Percentiles rank a stretch among this genome's conserved stretches.
These are phyloP conservation scores for Pogonophryne albipinna DNA, from an alignment of 2,797 vertebrate genomes.

Conservation along the genomic window DNA sequence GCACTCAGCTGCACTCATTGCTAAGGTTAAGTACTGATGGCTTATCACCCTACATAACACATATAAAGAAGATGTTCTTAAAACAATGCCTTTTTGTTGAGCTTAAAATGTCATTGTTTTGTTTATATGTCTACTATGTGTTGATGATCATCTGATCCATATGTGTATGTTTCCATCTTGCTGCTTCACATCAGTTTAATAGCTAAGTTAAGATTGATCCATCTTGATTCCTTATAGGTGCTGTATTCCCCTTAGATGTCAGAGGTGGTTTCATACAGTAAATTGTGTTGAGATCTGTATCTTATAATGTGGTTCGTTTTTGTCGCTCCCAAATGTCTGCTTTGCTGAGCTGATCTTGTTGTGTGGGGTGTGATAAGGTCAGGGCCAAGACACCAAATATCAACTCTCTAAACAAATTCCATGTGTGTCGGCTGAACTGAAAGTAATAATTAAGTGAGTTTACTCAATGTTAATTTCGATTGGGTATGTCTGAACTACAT, in stretches of 20 bases:
- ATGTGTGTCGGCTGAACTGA: background rate
- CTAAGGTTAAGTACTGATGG: background rate
- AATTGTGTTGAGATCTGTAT: constrained; percentile 1
- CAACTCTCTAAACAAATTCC: background rate
- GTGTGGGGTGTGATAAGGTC: background rate
- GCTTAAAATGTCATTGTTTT: background rate
- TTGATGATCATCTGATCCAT: background rate
- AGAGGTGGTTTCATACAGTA: background rate
- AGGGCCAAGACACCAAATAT: background rate
- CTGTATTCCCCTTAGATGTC: background rate
- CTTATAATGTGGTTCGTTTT: constrained; percentile 1
- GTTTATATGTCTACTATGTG: background rate
- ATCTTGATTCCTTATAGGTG: constrained; percentile 1
- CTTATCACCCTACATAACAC: background rate
- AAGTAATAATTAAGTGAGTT: background rate
- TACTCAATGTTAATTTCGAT: background rate
- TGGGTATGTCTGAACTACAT: background rate
- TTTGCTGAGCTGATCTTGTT: background rate
- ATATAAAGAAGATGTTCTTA: background rate
- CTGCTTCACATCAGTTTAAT: background rate
- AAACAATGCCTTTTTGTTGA: background rate
- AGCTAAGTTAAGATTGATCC: background rate
- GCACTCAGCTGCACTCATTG: background rate
- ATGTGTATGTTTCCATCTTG: background rate
- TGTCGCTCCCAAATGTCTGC: background rate